phyloP scores from a whole-genome alignment of 2,888 invertebrate species.

The Microctonus hyperodae region DNA sequence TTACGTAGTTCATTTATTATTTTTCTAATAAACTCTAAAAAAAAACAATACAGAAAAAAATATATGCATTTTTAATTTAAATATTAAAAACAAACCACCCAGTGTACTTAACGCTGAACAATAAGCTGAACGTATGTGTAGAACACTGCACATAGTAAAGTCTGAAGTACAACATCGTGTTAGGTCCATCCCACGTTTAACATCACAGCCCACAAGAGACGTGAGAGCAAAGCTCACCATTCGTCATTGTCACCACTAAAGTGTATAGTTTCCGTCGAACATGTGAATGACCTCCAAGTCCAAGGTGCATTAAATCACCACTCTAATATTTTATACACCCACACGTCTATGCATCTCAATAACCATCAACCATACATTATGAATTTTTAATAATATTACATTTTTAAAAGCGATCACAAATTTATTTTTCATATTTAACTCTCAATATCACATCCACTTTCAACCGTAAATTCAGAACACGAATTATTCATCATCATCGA shows the following conservation, averaged over 20 bases:
- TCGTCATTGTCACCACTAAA: slow-evolving; percentile 14
- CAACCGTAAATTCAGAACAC: not conserved
- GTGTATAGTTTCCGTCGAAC: not conserved
- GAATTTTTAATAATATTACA: not conserved
- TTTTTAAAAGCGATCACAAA: no score
- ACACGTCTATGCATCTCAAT: no score
- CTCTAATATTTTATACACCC: not conserved
- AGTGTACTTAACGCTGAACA: no score
- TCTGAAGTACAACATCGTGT: slow-evolving; percentile 1
- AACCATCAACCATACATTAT: not conserved
- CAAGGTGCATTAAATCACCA: slow-evolving; percentile 1
- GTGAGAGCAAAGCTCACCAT: slow-evolving; percentile 9
- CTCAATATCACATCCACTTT: not conserved
- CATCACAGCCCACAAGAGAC: not conserved
- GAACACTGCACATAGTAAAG: not conserved
- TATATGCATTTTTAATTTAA: no score
- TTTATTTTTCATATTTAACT: no score
- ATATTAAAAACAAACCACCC: no score
- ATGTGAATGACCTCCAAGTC: not conserved
- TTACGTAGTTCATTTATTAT: no score
- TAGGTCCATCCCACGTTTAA: not conserved
- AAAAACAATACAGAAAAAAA: no score
- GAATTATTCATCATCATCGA: not conserved
- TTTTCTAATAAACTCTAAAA: no score
- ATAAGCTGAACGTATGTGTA: not conserved